These are phyloP conservation scores for Tetragonisca angustula DNA, from an alignment of 2,888 invertebrate genomes.

Conservation along the genomic window DNA sequence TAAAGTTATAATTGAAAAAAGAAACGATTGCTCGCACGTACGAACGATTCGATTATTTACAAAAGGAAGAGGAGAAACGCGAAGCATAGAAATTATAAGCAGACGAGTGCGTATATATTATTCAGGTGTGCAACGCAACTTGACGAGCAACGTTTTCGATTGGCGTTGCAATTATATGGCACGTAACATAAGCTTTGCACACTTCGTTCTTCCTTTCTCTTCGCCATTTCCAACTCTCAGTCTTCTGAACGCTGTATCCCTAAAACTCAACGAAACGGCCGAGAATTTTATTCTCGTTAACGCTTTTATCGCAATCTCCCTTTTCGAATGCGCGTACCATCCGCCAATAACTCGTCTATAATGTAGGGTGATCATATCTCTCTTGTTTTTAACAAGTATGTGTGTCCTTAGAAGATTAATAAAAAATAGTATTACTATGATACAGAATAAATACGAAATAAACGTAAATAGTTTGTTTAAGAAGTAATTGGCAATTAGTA, in stretches of 20 bases:
- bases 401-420: background rate
- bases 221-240: slow-evolving; percentile 7
- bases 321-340: slow-evolving; percentile 16
- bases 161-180: slow-evolving; percentile 50
- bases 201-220: background rate
- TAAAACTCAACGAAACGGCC: slow-evolving; percentile 21
- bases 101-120: slow-evolving; percentile 29
- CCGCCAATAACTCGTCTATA: slow-evolving; percentile 35
- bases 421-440: background rate
- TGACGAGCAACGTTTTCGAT: slow-evolving; percentile 26
- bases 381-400: slow-evolving; percentile 8
- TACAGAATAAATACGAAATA: slow-evolving; percentile 25
- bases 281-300: slow-evolving; percentile 18
- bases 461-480: background rate
- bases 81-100: background rate
- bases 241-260: slow-evolving; percentile 35
- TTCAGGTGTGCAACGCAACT: slow-evolving; percentile 48
- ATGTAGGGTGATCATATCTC: slow-evolving; percentile 51
- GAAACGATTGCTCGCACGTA: background rate
- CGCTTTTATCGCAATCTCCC: background rate
- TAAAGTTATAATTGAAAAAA: background rate
- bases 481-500: background rate
- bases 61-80: background rate
- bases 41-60: slow-evolving; percentile 6
- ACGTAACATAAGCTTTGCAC: slow-evolving; percentile 46